Evolutionary conservation across 2,797 vertebrate genomes (phyloP).

Genomic region (Microcaecilia unicolor): DNA sequence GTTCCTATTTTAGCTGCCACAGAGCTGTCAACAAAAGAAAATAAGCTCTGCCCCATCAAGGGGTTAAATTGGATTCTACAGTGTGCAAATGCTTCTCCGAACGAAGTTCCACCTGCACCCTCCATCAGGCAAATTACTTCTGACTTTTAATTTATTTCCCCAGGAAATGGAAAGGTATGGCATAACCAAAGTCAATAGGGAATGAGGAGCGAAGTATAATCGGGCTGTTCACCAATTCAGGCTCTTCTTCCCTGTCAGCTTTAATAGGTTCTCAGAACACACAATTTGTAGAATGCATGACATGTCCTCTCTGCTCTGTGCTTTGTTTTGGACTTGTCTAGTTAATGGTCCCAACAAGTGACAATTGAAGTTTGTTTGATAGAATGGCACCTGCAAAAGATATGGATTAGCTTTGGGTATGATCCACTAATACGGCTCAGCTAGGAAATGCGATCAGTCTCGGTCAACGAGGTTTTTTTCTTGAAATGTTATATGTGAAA

Average conservation of each 20-base stretch:
- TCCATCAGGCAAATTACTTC: conserved; percentile 98
- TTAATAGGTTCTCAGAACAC: conserved; percentile 87
- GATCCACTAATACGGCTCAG: too few species aligned
- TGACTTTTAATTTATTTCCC: conserved; percentile 99
- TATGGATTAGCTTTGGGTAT: too few species aligned
- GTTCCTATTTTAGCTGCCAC: conserved; percentile 85
- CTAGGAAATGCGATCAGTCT: too few species aligned
- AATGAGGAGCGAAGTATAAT: conserved; percentile 81
- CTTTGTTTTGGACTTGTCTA: conserved; percentile 59
- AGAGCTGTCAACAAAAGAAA: conserved; percentile 94
- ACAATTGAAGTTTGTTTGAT: conserved; percentile 64
- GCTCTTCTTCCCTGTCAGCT: conserved; percentile 83
- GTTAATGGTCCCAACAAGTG: conserved; percentile 71
- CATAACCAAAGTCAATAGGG: conserved; percentile 92
- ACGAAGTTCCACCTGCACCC: conserved; percentile 78
- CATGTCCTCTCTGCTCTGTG: conserved; percentile 63
- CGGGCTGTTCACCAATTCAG: conserved; percentile 76
- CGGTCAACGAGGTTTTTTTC: too few species aligned
- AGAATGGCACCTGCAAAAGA: conserved; percentile 16
- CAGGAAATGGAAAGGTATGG: conserved; percentile 96
- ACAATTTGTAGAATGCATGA: conserved; percentile 76
- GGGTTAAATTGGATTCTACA: conserved; percentile 92
- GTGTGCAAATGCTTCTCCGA: conserved; percentile 63
- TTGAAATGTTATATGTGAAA: too few species aligned
- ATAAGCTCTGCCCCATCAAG: conserved; percentile 83